These are phyloP conservation scores for Nasonia vitripennis DNA, from an alignment of 1,140 invertebrate genomes.

Conservation along the genomic window DNA sequence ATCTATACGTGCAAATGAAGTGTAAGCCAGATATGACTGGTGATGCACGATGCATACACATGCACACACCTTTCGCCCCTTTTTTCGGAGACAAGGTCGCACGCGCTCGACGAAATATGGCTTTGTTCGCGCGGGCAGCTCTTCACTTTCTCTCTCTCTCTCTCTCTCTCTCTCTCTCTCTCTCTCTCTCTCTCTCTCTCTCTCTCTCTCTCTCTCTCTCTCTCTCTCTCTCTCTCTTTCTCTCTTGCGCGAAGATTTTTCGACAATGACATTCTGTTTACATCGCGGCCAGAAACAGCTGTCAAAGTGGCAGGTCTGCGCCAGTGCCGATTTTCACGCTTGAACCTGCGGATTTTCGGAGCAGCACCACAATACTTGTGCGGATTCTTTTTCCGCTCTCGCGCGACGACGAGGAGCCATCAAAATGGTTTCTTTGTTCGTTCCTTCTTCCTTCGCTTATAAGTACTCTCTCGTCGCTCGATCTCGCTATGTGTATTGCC, in stretches of 20 bases:
- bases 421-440: conserved; percentile 46
- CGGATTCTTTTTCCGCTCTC: conserved; percentile 11
- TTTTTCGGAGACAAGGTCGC: conserved; percentile 36
- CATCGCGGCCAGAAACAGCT: conserved; percentile 54
- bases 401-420: not conserved
- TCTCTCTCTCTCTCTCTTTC: conserved; percentile 2
- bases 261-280: conserved; percentile 54
- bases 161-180: not conserved
- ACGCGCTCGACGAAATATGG: conserved; percentile 19
- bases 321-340: not conserved
- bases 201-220: conserved; percentile 36
- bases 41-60: not conserved
- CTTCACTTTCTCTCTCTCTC: conserved; percentile 41
- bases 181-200: conserved; percentile 36
- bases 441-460: conserved; percentile 7
- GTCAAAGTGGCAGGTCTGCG: conserved; percentile 55
- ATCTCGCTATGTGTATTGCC: not conserved
- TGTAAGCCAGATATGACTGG: not conserved
- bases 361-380: not conserved
- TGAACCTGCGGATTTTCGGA: not conserved
- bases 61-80: not conserved
- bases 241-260: conserved; percentile 23
- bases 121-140: conserved; percentile 14
- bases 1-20: not conserved
- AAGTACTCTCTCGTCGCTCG: not conserved